These are phyloP conservation scores for Tridacna crocea DNA, from an alignment of 2,888 invertebrate species.

Conservation along the genomic window DNA sequence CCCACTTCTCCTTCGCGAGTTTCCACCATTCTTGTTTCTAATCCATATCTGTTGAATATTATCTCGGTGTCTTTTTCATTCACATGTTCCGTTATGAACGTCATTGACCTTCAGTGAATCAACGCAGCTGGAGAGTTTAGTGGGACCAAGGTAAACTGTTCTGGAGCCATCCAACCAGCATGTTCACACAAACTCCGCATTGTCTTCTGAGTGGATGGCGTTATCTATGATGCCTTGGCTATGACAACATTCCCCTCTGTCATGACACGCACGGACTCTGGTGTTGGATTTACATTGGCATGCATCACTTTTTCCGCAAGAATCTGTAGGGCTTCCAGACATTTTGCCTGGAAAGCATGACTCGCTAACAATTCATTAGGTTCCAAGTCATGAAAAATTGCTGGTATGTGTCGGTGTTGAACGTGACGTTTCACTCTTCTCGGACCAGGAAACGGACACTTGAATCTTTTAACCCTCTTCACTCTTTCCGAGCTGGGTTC, in stretches of 20 bases:
- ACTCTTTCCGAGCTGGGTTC: background rate
- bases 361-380: background rate
- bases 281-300: background rate
- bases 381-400: conserved; percentile 17
- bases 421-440: conserved; percentile 19
- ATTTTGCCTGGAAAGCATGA: conserved; percentile 9
- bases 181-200: conserved; percentile 6
- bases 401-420: conserved; percentile 4
- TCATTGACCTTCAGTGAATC: conserved; percentile 27
- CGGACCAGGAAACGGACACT: conserved; percentile 10
- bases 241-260: background rate
- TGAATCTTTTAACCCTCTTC: background rate
- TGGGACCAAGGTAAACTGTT: conserved; percentile 24
- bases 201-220: background rate
- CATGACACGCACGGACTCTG: background rate
- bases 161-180: conserved; percentile 13
- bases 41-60: background rate
- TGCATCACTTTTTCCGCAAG: conserved; percentile 1
- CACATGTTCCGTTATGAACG: conserved; percentile 15
- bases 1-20: background rate
- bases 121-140: conserved; percentile 30
- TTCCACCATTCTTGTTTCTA: background rate
- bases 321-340: conserved; percentile 1
- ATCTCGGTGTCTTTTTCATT: background rate
- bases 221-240: background rate